A percentile compares a stretch with the other conserved stretches of the same genome.
phyloP scores from a whole-genome alignment of 2,888 invertebrate genomes.

The Stenurella melanura region DNA sequence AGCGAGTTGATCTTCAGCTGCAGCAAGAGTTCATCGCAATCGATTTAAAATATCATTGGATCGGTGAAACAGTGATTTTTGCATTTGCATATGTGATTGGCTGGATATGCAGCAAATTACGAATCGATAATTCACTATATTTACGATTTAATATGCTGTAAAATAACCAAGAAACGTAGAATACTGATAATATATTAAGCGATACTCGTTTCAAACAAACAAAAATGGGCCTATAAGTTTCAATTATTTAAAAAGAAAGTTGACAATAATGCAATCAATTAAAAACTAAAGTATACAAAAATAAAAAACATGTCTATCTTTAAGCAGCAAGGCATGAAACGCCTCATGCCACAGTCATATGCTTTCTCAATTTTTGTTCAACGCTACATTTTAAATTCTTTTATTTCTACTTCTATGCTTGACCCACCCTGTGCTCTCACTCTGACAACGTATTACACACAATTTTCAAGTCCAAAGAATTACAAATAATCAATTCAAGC shows the following conservation, averaged over 20 bases:
- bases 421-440: constrained; percentile 17
- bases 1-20: too few relatives aligned
- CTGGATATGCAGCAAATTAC: too few relatives aligned
- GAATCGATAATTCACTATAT: too few relatives aligned
- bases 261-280: background rate
- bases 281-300: constrained; percentile 22
- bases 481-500: constrained; percentile 34
- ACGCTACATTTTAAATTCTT: background rate
- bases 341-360: background rate
- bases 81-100: too few relatives aligned
- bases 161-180: too few relatives aligned
- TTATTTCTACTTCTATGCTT: background rate
- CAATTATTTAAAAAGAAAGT: background rate
- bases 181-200: background rate
- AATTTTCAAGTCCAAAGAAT: constrained; percentile 10
- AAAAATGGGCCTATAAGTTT: background rate
- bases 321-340: background rate
- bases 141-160: too few relatives aligned
- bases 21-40: too few relatives aligned
- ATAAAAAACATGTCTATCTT: constrained; percentile 10
- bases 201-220: background rate
- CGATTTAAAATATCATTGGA: too few relatives aligned
- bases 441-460: background rate
- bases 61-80: too few relatives aligned
- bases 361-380: background rate